Base-by-base conservation (phyloP, 2,113 vertebrate species). In the Cochlearius cochlearius region DNA sequence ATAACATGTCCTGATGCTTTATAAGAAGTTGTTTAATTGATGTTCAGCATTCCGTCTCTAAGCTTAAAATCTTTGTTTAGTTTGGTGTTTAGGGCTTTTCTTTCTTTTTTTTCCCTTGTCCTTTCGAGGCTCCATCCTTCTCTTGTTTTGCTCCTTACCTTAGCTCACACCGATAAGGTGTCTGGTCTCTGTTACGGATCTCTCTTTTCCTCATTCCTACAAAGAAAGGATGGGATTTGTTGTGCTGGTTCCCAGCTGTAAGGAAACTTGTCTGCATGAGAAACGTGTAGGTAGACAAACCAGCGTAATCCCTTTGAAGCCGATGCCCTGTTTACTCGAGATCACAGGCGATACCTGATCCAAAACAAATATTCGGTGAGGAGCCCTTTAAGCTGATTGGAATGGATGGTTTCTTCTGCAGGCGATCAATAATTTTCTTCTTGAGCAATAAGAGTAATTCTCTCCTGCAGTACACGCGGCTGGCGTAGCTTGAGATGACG, bases 261-360 rank as follows among this genome's bases (percentile, higher is more conserved):
- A 85, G 71, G 71, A 75, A 82, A 15, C 74, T 83, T 43, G 45
- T 30, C 89, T 82, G 50, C 80, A 45, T 93, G 88, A 93, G 90
- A 96, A 92, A 52, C 8, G n/a, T 93, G 93, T 88, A 96, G 84
- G 90, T 95, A 90, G 93, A 66, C 72, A 73, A 63, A 66, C 41
- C 20, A 34, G 21, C 22, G 26, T 62, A 23, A 84, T 62, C 53
- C 71, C 66, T 92, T 95, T 91, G 96, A 97, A 91, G 89, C 26
- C 8, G 4, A 69, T 80, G 90, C 76, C 69, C 26, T 94, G 71
- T 95, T 95, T 92, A 71, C 66, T 69, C 85, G 85, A 90, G 77
- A 91, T 85, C 56, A 26, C n/a, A 81, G 76, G 58, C 64, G 53
- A 85, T 92, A 92, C 4, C 90, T 89, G 77, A 83, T 95, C 71